Evolutionary conservation across 2,797 vertebrate genomes (phyloP).

Genomic region (Hippopotamyrus pictus): DNA sequence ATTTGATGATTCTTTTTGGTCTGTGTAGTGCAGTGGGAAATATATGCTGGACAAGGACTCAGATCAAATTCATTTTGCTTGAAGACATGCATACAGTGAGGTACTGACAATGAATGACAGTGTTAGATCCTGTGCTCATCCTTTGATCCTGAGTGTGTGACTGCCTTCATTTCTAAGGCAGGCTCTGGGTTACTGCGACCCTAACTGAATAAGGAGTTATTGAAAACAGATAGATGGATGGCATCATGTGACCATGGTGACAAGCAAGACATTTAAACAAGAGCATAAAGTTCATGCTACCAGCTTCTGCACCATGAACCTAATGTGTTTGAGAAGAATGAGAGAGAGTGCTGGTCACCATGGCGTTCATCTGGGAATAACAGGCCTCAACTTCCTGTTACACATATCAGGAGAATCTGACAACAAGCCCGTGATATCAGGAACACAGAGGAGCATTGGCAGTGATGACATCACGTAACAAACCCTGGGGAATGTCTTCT

Average conservation of each 20-base stretch:
- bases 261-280: neutral
- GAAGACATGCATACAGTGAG: neutral
- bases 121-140: neutral
- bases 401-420: neutral
- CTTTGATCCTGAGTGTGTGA: neutral
- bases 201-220: neutral
- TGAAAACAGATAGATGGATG: neutral
- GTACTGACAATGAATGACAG: neutral
- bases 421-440: neutral
- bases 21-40: neutral
- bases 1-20: neutral
- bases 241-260: neutral
- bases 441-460: neutral
- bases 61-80: neutral
- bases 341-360: constrained; percentile 14
- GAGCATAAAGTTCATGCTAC: neutral
- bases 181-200: neutral
- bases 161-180: neutral
- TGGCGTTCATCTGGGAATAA: neutral
- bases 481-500: neutral
- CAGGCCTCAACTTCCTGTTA: neutral
- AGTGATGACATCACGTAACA: neutral
- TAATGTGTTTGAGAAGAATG: neutral
- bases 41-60: neutral
- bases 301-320: neutral